A percentile compares a stretch with the other conserved stretches of the same genome.
Conservation (phyloP, 2,797 vertebrate species). For the Sparidentex hasta region DNA sequence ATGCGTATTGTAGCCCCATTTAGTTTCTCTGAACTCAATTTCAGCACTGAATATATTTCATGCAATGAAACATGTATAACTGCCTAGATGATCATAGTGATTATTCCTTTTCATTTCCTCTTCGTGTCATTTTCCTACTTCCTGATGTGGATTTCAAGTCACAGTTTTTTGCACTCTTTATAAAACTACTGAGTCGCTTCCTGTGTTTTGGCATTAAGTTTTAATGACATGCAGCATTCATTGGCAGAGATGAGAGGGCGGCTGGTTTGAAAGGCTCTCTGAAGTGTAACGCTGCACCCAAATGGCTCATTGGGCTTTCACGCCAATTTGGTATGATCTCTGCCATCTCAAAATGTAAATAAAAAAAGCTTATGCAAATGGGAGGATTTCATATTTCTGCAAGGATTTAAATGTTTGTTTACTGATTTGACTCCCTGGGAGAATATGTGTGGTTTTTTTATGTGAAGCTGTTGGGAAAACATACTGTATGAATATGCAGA, state of each 20-base stretch:
- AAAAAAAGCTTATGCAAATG: slow-evolving; percentile 74
- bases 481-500: slow-evolving; percentile 51
- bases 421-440: slow-evolving; percentile 37
- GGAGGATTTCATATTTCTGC: slow-evolving; percentile 55
- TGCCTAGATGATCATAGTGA: slow-evolving; percentile 45
- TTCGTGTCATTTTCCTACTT: slow-evolving; percentile 37
- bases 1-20: slow-evolving; percentile 15
- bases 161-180: slow-evolving; percentile 66
- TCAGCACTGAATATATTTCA: slow-evolving; percentile 58
- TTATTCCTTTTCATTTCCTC: slow-evolving; percentile 64
- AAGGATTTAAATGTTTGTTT: slow-evolving; percentile 63
- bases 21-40: slow-evolving; percentile 45
- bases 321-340: slow-evolving; percentile 77
- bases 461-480: slow-evolving; percentile 43
- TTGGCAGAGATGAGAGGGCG: slow-evolving; percentile 75
- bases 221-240: slow-evolving; percentile 76
- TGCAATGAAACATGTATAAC: slow-evolving; percentile 49
- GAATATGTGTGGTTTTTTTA: slow-evolving; percentile 26
- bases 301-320: slow-evolving; percentile 73
- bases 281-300: slow-evolving; percentile 72
- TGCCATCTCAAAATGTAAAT: slow-evolving; percentile 73
- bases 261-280: slow-evolving; percentile 76
- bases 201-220: slow-evolving; percentile 73
- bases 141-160: slow-evolving; percentile 58
- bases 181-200: slow-evolving; percentile 64